Evolutionary conservation across 2,797 vertebrate genomes (phyloP).

Genomic region (Lithobates sylvaticus): DNA sequence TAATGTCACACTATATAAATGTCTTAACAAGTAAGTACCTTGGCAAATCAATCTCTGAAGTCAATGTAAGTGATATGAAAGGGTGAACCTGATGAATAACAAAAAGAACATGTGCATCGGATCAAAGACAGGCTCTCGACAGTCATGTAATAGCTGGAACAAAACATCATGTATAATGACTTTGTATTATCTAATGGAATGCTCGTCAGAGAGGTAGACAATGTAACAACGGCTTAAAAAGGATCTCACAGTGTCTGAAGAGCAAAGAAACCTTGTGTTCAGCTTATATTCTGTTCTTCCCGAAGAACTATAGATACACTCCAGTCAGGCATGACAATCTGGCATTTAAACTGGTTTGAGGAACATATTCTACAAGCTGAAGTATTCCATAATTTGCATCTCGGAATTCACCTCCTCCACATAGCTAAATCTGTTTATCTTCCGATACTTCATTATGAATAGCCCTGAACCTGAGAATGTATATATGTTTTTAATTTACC

Average conservation of each 20-base stretch:
- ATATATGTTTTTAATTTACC: no score
- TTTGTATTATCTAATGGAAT: conserved; percentile 32
- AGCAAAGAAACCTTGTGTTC: not conserved
- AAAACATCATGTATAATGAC: conserved; percentile 53
- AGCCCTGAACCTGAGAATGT: no score
- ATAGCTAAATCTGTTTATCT: no score
- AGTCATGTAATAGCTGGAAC: conserved; percentile 20
- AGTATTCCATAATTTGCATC: not conserved
- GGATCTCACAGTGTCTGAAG: not conserved
- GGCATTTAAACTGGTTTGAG: not conserved
- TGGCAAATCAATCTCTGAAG: conserved; percentile 29
- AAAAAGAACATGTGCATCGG: conserved; percentile 13
- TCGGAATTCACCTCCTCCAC: no score
- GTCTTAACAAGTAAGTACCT: not conserved
- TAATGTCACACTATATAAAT: conserved; percentile 30
- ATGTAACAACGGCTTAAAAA: not conserved
- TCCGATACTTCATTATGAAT: no score
- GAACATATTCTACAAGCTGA: not conserved
- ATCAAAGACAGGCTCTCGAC: conserved; percentile 17
- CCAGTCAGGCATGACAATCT: not conserved
- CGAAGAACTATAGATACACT: not conserved
- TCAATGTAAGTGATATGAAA: conserved; percentile 24
- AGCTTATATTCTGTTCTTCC: not conserved
- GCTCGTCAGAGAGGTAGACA: not conserved
- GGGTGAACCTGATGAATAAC: conserved; percentile 29